These are phyloP conservation scores for Schizopygopsis pylzovi DNA, from an alignment of 2,797 vertebrate species.

Conservation along the genomic window DNA sequence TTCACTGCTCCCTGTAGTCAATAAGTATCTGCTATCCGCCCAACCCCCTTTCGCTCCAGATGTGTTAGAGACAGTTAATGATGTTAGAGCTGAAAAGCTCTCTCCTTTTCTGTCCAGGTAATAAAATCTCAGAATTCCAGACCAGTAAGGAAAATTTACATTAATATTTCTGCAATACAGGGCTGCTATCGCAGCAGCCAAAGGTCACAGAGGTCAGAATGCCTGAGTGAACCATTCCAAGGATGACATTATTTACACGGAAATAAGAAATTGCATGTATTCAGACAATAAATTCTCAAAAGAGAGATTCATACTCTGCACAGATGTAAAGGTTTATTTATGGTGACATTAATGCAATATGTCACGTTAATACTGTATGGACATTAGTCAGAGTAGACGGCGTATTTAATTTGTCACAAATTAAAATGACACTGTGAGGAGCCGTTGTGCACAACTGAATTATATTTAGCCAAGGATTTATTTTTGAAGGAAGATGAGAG, in stretches of 20 bases:
- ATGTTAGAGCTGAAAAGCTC: neutral
- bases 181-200: neutral
- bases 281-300: neutral
- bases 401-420: constrained; percentile 2
- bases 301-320: neutral
- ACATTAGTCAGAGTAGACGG: neutral
- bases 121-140: constrained; percentile 28
- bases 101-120: neutral
- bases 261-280: neutral
- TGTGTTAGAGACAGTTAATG: constrained; percentile 13
- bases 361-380: neutral
- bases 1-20: constrained; percentile 17
- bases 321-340: neutral
- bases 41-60: neutral
- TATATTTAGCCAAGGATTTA: neutral
- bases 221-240: neutral
- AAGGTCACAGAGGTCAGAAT: constrained; percentile 8
- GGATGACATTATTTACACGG: neutral
- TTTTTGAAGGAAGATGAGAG: constrained; percentile 10
- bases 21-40: neutral
- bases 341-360: neutral
- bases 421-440: neutral
- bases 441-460: neutral
- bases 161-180: neutral
- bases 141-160: constrained; percentile 14